Evolutionary conservation across 2,888 invertebrate species (phyloP).

Genomic region (Macaria liturata): DNA sequence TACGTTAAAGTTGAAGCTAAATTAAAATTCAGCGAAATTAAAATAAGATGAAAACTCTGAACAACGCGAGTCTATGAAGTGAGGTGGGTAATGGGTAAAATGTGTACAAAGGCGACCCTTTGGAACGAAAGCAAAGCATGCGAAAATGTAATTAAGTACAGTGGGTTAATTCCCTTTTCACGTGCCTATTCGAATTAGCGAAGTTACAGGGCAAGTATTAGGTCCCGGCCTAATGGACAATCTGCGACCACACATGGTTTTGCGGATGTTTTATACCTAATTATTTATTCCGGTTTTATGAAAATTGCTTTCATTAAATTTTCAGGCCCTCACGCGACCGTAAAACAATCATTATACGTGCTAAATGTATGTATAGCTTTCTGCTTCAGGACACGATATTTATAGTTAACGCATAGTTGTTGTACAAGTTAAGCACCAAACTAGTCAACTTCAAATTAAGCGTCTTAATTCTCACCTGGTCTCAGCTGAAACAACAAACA

Average conservation of each 20-base stretch:
- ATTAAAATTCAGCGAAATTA: conserved; percentile 42
- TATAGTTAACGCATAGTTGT: too few species aligned
- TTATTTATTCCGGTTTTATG: conserved; percentile 6
- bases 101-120: conserved; percentile 71
- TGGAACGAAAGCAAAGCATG: conserved; percentile 77
- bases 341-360: too few species aligned
- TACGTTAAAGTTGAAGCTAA: conserved; percentile 34
- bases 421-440: too few species aligned
- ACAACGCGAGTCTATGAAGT: conserved; percentile 53
- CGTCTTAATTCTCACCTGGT: too few species aligned
- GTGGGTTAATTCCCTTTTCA: conserved; percentile 77
- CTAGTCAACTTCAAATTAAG: too few species aligned
- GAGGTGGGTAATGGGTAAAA: conserved; percentile 50
- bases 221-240: conserved; percentile 49
- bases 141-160: conserved; percentile 80
- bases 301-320: conserved; percentile 7
- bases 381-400: too few species aligned
- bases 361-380: too few species aligned
- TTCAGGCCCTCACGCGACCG: too few species aligned
- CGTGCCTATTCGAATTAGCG: conserved; percentile 75
- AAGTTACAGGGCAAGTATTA: conserved; percentile 60
- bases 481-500: too few species aligned
- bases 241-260: conserved; percentile 41
- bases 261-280: conserved; percentile 8
- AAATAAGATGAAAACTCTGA: conserved; percentile 52